Base-by-base conservation (phyloP, 2,888 invertebrate species). In the Dermolepida albohirtum region DNA sequence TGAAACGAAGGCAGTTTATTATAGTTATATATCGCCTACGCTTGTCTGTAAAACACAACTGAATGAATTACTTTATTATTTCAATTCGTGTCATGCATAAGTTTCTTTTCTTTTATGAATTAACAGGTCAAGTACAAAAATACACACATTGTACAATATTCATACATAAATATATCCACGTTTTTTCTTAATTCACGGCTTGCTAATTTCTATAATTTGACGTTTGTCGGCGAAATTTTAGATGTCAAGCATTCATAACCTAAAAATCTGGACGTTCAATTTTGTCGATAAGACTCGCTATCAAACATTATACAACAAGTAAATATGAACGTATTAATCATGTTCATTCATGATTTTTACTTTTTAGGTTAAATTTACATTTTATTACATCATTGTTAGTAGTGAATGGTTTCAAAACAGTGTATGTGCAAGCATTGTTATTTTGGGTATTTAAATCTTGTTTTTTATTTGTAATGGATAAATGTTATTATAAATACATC, bases 21-120 rank as follows among this genome's bases (percentile, higher is more conserved):
- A 76, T 74, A 73, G 73, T 74, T 75, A 71, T 69, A 72, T 70
- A 49, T 71, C 77, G 74, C 76, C 75, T 67, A 77, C 74, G 73
- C 67, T 62, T 50, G 41, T 50, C 68, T 55, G 67, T 52, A 70
- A 71, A 73, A 72, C 68, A 67, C 64, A 70, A 70, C 70, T 74
- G 73, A 69, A 72, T 55, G 64, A 62, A 62, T 70, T 69, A 64
- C 67, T 67, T 67, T 55, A 51, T 64, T 68, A 66, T 63, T 55
- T 62, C 64, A 55, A 66, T 67, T 65, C 59, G 44, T 63, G 59
- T 64, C 52, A 39, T 40, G 51, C 39, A 16, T 67, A 16, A 59
- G 43, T 27, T 29, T 7, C 12, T 44, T 41, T 14, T 12, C 27
- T 59, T 47, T 47, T 7, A 16, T 47, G 10, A 29, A 59, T 44